Percentiles rank a stretch among this genome's conserved stretches.
These are phyloP conservation scores for Villa cingulata DNA, from an alignment of 2,888 invertebrate species.

Conservation along the genomic window DNA sequence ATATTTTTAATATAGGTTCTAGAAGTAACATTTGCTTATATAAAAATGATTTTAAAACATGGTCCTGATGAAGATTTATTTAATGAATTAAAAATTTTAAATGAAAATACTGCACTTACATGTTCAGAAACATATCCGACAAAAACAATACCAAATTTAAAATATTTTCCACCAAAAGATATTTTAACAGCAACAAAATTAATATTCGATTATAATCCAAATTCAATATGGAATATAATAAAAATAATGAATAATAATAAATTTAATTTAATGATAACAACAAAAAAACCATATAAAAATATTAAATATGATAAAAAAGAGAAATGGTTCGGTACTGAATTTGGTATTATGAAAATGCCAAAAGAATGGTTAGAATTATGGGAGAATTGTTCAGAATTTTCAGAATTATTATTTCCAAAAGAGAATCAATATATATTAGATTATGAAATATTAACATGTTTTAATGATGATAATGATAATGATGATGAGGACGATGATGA, in stretches of 20 bases:
- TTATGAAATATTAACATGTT: slow-evolving; percentile 38
- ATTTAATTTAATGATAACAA: slow-evolving; percentile 15
- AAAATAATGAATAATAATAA: slow-evolving; percentile 7
- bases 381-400: slow-evolving; percentile 40
- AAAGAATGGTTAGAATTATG: slow-evolving; percentile 45
- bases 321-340: slow-evolving; percentile 66
- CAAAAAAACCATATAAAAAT: slow-evolving; percentile 2
- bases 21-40: slow-evolving; percentile 57
- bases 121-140: slow-evolving; percentile 49
- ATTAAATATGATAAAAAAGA: slow-evolving; percentile 47
- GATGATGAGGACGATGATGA: neutral
- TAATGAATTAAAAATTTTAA: slow-evolving; percentile 50
- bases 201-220: slow-evolving; percentile 57
- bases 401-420: slow-evolving; percentile 48
- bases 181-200: slow-evolving; percentile 58
- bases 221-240: slow-evolving; percentile 27
- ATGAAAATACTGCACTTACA: slow-evolving; percentile 53
- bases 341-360: slow-evolving; percentile 46
- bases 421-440: slow-evolving; percentile 54
- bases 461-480: neutral
- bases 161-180: slow-evolving; percentile 55
- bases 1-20: slow-evolving; percentile 41
- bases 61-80: slow-evolving; percentile 58
- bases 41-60: slow-evolving; percentile 49
- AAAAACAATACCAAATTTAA: slow-evolving; percentile 68